These are phyloP conservation scores for Esox masquinongy DNA, from an alignment of 2,797 vertebrate genomes.

Conservation along the genomic window DNA sequence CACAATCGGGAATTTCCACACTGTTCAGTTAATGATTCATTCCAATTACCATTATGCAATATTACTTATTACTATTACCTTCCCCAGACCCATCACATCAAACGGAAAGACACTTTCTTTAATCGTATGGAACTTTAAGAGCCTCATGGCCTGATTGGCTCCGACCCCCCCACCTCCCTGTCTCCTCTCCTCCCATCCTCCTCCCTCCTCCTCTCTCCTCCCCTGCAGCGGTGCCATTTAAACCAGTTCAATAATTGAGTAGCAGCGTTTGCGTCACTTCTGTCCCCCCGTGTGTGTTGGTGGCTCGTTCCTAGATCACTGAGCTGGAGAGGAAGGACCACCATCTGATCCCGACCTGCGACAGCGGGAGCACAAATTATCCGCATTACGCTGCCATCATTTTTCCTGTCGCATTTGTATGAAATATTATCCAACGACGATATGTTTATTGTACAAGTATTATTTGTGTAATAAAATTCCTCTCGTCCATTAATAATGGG, in stretches of 20 bases:
- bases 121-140: not conserved
- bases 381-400: not conserved
- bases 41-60: not conserved
- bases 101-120: not conserved
- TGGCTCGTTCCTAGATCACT: not conserved
- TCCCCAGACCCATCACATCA: not conserved
- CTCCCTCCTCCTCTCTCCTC: not conserved
- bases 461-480: not conserved
- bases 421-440: not conserved
- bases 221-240: conserved; percentile 11
- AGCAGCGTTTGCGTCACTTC: conserved; percentile 2
- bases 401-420: not conserved
- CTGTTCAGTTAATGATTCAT: not conserved
- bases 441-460: not conserved
- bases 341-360: not conserved
- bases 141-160: not conserved
- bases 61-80: not conserved
- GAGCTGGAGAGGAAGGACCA: not conserved
- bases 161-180: not conserved
- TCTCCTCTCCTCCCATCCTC: conserved; percentile 30
- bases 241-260: conserved; percentile 15
- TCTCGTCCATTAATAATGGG: not conserved
- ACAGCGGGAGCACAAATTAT: not conserved
- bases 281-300: not conserved
- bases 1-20: not conserved